Conservation (phyloP, 2,888 invertebrate genomes). For the Yponomeuta sedellus region DNA sequence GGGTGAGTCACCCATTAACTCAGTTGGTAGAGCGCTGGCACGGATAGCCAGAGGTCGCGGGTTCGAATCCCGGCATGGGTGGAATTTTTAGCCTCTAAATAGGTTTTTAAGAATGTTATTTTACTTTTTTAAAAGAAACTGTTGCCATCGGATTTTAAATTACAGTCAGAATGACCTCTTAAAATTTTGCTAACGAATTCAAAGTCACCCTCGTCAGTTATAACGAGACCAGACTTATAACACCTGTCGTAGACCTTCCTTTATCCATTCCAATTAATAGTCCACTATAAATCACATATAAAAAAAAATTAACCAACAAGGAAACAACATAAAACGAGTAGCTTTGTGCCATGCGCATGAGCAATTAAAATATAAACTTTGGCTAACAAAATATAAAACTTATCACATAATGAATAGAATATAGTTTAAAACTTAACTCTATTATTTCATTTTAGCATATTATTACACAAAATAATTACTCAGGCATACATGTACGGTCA, state of each 20-base stretch:
- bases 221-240: neutral
- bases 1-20: too few relatives aligned
- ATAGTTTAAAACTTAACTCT: constrained; percentile 17
- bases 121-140: too few relatives aligned
- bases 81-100: too few relatives aligned
- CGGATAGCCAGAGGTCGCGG: too few relatives aligned
- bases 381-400: constrained; percentile 43
- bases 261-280: constrained; percentile 7
- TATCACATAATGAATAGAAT: constrained; percentile 49
- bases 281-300: neutral
- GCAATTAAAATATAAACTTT: constrained; percentile 49
- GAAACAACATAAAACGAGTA: neutral
- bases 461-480: neutral
- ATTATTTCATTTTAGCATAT: neutral
- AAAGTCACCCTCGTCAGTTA: too few relatives aligned
- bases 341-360: constrained; percentile 1
- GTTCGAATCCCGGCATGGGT: too few relatives aligned
- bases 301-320: neutral
- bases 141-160: too few relatives aligned
- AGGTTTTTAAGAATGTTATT: too few relatives aligned
- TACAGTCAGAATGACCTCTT: too few relatives aligned
- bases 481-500: neutral
- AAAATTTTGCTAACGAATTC: too few relatives aligned
- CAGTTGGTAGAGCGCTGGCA: too few relatives aligned
- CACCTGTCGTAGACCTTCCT: neutral